phyloP scores from a whole-genome alignment of 2,113 vertebrate genomes.

The Trinectes maculatus region DNA sequence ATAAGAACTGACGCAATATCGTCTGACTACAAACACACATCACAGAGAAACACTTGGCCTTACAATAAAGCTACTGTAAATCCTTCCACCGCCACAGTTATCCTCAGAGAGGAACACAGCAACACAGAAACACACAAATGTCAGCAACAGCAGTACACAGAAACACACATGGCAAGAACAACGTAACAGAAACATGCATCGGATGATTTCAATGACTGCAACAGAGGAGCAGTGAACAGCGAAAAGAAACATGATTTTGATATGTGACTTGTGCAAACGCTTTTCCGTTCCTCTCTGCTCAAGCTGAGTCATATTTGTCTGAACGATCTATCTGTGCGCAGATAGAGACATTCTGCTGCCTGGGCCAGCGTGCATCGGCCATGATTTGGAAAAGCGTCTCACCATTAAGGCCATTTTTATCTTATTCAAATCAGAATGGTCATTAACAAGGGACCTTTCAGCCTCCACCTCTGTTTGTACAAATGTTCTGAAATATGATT shows the following conservation, averaged over 20 bases:
- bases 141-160: constrained; percentile 30
- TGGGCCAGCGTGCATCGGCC: constrained; percentile 28
- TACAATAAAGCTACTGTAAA: neutral
- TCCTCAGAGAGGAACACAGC: neutral
- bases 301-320: constrained; percentile 6
- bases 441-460: neutral
- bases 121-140: constrained; percentile 12
- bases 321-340: constrained; percentile 6
- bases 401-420: constrained; percentile 15
- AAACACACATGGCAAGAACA: constrained; percentile 35
- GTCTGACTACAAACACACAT: neutral
- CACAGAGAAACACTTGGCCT: constrained; percentile 4
- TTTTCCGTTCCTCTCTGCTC: constrained; percentile 23
- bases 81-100: constrained; percentile 6
- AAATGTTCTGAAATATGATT: neutral
- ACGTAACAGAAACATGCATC: constrained; percentile 43
- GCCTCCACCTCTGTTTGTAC: neutral
- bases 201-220: constrained; percentile 48
- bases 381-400: constrained; percentile 39
- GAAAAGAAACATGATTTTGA: constrained; percentile 27
- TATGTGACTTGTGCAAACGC: constrained; percentile 62
- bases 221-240: constrained; percentile 29
- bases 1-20: neutral
- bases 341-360: constrained; percentile 66
- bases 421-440: neutral